phyloP scores from a whole-genome alignment of 2,888 invertebrate species.

The Drosophila flavopinicola region DNA sequence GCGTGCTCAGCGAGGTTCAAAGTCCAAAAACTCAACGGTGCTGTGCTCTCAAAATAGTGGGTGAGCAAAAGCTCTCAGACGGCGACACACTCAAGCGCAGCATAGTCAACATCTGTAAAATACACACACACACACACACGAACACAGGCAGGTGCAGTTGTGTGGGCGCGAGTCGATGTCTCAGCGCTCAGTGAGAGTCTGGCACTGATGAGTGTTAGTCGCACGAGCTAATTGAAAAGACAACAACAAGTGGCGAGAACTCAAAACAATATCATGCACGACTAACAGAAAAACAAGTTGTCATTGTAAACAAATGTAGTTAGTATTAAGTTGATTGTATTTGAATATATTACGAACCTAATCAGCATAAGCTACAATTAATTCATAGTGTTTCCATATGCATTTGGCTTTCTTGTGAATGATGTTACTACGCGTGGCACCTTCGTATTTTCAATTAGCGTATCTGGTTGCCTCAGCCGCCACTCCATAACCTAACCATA shows the following conservation, averaged over 20 bases:
- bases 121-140: constrained; percentile 20
- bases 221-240: constrained; percentile 43
- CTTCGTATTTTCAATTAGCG: constrained; percentile 21
- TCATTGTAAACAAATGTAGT: constrained; percentile 10
- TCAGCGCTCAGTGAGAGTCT: constrained; percentile 2
- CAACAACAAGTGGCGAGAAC: constrained; percentile 39
- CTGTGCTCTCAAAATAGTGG: constrained; percentile 47
- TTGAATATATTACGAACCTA: background rate
- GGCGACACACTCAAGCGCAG: constrained; percentile 14
- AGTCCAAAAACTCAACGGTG: constrained; percentile 57
- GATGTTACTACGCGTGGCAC: constrained; percentile 21
- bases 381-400: background rate
- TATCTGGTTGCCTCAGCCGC: constrained; percentile 19
- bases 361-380: background rate
- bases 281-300: constrained; percentile 19
- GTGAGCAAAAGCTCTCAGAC: constrained; percentile 44
- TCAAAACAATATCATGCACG: constrained; percentile 39
- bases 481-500: background rate
- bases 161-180: constrained; percentile 30
- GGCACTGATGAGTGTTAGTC: constrained; percentile 12
- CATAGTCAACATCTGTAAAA: constrained; percentile 57
- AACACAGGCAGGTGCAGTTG: constrained; percentile 48
- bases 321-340: background rate
- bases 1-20: constrained; percentile 62
- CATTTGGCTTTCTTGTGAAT: constrained; percentile 22